These are phyloP conservation scores for Aplochiton taeniatus DNA, from an alignment of 2,797 vertebrate species.

Conservation along the genomic window DNA sequence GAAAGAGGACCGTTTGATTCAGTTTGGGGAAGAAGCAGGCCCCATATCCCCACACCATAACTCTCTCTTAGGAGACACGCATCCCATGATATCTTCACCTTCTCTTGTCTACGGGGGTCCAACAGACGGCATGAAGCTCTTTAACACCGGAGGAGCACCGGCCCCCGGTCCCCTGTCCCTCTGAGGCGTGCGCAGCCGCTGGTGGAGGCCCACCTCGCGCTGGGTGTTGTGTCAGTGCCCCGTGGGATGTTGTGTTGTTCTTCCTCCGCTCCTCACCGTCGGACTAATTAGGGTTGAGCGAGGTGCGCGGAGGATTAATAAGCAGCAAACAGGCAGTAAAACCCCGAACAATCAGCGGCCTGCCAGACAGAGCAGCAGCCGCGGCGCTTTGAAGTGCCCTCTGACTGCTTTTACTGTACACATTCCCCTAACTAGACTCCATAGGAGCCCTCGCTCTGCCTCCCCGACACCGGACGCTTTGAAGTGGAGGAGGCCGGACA, in stretches of 20 bases:
- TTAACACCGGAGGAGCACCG: too few species aligned
- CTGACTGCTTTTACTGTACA: slow-evolving; percentile 41
- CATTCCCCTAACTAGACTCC: slow-evolving; percentile 53
- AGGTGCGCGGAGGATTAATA: slow-evolving; percentile 57
- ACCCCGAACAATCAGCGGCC: slow-evolving; percentile 41
- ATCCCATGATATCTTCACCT: too few species aligned
- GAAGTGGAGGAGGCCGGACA: slow-evolving; percentile 45
- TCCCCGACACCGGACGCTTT: slow-evolving; percentile 33
- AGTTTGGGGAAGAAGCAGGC: too few species aligned
- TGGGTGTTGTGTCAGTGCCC: background rate
- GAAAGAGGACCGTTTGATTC: too few species aligned
- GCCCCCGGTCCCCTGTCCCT: too few species aligned
- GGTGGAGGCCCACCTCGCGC: background rate
- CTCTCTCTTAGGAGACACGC: too few species aligned
- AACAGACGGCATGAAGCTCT: too few species aligned
- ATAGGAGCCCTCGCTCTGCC: slow-evolving; percentile 42
- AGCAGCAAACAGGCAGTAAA: slow-evolving; percentile 52
- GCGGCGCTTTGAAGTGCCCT: slow-evolving; percentile 55
- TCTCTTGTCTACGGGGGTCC: too few species aligned
- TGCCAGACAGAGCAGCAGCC: slow-evolving; percentile 47
- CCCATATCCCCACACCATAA: too few species aligned
- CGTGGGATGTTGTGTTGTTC: slow-evolving; percentile 37
- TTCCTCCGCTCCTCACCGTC: slow-evolving; percentile 56
- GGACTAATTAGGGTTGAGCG: slow-evolving; percentile 59
- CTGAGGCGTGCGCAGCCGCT: too few species aligned